These are phyloP conservation scores for Tolypeutes matacus DNA, from an alignment of 2,797 vertebrate species.

Conservation along the genomic window DNA sequence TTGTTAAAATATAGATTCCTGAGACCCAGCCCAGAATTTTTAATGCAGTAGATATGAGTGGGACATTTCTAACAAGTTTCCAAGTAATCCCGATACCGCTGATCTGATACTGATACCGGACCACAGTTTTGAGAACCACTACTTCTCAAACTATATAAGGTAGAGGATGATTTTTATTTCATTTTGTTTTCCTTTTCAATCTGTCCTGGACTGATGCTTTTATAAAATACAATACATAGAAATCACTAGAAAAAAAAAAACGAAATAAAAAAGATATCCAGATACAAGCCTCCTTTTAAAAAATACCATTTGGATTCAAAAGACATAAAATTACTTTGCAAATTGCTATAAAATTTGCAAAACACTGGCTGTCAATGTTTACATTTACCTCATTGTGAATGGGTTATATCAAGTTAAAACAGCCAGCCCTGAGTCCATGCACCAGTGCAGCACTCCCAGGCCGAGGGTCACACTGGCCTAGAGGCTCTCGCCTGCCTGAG, in stretches of 20 bases:
- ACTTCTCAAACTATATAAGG: not conserved
- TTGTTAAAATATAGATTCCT: not conserved
- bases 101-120: not conserved
- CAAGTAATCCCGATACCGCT: not conserved
- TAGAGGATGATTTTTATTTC: not conserved
- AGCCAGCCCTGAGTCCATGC: not conserved
- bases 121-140: not conserved
- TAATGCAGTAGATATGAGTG: not conserved
- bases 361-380: not conserved
- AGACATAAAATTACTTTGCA: constrained; percentile 9
- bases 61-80: not conserved
- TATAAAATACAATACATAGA: not conserved
- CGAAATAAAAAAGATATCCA: not conserved
- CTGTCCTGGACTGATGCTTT: not conserved
- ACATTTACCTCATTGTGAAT: not conserved
- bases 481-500: not conserved
- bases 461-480: not conserved
- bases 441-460: no score
- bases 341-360: not conserved
- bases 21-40: not conserved
- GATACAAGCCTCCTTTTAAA: not conserved
- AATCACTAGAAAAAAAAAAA: not conserved
- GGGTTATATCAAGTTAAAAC: not conserved
- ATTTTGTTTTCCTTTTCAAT: constrained; percentile 26
- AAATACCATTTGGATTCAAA: not conserved